Conservation (phyloP, 2,888 invertebrate genomes). For the Pegoplata infirma region DNA sequence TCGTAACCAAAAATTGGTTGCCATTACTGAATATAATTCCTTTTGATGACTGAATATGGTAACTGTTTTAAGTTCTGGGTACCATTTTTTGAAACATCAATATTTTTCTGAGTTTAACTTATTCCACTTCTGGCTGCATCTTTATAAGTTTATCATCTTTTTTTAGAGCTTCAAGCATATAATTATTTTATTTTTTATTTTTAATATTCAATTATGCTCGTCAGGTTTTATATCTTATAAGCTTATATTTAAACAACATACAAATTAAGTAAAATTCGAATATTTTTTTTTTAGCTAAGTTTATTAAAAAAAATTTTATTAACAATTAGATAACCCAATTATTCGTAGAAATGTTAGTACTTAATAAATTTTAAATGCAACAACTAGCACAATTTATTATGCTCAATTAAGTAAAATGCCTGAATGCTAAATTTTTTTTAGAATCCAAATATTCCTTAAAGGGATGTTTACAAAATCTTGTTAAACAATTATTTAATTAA, state of each 20-base stretch:
- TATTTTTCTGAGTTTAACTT: too few species aligned
- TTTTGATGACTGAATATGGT: too few species aligned
- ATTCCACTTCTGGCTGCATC: too few species aligned
- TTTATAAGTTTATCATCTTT: neutral
- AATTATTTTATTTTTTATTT: too few species aligned
- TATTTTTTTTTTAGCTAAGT: constrained; percentile 3
- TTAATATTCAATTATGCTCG: neutral
- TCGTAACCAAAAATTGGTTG: too few species aligned
- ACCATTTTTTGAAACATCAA: too few species aligned
- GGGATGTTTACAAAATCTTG: constrained; percentile 48
- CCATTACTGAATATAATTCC: too few species aligned
- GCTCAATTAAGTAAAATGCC: constrained; percentile 41
- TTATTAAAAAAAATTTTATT: neutral
- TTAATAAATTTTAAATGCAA: neutral
- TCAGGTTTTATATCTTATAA: neutral
- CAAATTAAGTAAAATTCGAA: constrained; percentile 16
- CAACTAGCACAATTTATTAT: constrained; percentile 43
- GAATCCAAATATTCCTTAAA: neutral
- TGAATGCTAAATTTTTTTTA: neutral
- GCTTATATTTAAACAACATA: constrained; percentile 12
- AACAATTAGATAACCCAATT: constrained; percentile 2
- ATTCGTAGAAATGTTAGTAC: constrained; percentile 16
- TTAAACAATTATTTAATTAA: too few species aligned
- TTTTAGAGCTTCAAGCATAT: neutral
- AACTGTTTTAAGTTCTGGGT: too few species aligned